A percentile compares a stretch with the other conserved stretches of the same genome.
These are phyloP conservation scores for Bos indicus DNA, from an alignment of 2,113 vertebrate genomes.

Conservation along the genomic window DNA sequence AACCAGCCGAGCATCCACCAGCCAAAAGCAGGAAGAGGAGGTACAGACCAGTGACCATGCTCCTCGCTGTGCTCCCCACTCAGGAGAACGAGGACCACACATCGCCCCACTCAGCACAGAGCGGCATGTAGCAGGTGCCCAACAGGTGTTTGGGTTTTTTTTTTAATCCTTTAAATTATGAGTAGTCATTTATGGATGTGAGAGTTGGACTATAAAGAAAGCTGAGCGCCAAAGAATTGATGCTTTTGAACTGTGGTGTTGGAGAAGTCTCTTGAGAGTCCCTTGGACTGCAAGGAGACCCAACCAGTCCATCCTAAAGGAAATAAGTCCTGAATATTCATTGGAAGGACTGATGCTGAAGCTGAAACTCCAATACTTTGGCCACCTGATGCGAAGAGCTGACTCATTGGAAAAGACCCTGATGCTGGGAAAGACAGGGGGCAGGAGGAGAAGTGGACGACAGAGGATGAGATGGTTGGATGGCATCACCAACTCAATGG, in stretches of 20 bases:
- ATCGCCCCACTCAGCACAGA: neutral
- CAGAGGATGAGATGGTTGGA: neutral
- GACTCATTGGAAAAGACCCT: neutral
- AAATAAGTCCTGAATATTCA: neutral
- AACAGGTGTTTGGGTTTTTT: neutral
- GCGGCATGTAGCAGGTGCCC: fast-evolving
- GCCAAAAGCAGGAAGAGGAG: neutral
- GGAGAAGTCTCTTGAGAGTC: neutral
- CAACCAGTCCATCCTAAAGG: neutral
- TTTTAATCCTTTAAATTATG: neutral
- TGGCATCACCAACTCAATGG: neutral
- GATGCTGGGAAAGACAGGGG: neutral
- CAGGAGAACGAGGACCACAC: neutral
- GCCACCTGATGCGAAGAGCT: neutral
- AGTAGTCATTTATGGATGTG: neutral
- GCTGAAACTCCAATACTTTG: neutral
- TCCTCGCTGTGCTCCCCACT: too few species aligned
- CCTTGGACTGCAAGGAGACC: neutral
- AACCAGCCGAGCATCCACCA: neutral
- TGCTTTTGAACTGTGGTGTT: neutral
- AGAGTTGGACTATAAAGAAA: neutral
- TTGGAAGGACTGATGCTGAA: neutral
- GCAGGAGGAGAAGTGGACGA: fast-evolving
- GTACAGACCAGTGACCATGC: fast-evolving
- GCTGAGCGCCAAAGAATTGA: neutral